These are phyloP conservation scores for Zophobas atratus DNA, from an alignment of 1,140 invertebrate genomes.

Conservation along the genomic window DNA sequence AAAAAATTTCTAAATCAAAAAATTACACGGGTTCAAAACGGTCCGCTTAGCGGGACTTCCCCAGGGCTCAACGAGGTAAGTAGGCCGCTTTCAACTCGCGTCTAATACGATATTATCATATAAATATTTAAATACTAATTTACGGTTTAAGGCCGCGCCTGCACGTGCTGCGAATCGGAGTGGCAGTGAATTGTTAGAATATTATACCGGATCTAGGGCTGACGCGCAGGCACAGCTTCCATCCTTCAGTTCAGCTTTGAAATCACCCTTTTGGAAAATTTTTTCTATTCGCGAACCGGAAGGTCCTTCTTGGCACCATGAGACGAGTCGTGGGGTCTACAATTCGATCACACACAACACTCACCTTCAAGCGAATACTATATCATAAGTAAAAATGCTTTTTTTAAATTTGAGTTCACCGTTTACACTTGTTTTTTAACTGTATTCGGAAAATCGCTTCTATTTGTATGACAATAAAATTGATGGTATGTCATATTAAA, in stretches of 20 bases:
- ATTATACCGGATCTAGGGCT: slow-evolving; percentile 56
- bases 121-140: slow-evolving; percentile 38
- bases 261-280: slow-evolving; percentile 9
- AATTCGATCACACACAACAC: neutral
- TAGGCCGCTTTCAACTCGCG: slow-evolving; percentile 43
- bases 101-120: slow-evolving; percentile 46
- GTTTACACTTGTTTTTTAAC: no score
- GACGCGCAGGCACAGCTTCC: slow-evolving; percentile 48
- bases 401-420: no score
- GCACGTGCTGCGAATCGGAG: slow-evolving; percentile 55
- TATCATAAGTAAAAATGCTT: no score
- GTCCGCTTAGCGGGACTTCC: slow-evolving; percentile 35
- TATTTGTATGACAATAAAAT: no score
- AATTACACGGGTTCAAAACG: slow-evolving; percentile 41
- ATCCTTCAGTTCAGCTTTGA: slow-evolving; percentile 40
- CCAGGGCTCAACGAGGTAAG: slow-evolving; percentile 42
- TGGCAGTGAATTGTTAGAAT: slow-evolving; percentile 63
- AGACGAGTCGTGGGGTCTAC: neutral
- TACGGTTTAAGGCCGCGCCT: slow-evolving; percentile 49
- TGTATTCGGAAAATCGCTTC: no score
- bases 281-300: slow-evolving; percentile 22
- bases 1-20: slow-evolving; percentile 48
- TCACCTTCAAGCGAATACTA: neutral
- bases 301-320: slow-evolving; percentile 12
- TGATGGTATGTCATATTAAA: no score